A percentile compares a stretch with the other conserved stretches of the same genome.
Conservation (phyloP, 1,140 invertebrate genomes). For the Bombus fervidus region DNA sequence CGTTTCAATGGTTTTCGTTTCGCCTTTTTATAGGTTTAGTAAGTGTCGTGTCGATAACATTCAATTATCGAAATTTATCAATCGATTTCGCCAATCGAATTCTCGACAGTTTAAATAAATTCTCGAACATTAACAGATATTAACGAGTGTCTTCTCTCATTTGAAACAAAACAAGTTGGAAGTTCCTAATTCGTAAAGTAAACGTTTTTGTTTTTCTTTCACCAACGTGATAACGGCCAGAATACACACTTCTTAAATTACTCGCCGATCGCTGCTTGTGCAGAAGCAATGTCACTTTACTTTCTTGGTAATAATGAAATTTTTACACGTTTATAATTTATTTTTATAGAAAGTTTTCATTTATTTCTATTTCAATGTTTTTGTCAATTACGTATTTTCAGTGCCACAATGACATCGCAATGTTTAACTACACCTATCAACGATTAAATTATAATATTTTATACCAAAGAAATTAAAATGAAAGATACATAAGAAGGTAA, state of each 20-base stretch:
- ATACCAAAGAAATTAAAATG: not conserved
- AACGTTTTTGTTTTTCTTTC: not conserved
- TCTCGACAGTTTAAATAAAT: not conserved
- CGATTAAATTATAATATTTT: not conserved
- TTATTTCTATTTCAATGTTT: not conserved
- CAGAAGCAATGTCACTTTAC: not conserved
- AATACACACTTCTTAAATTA: not conserved
- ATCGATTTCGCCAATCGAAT: conserved; percentile 4
- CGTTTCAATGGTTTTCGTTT: not conserved
- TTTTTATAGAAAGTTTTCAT: not conserved
- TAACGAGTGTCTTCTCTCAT: not conserved
- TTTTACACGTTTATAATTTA: not conserved
- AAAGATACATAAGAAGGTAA: not conserved
- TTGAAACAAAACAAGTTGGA: not conserved
- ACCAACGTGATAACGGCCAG: not conserved
- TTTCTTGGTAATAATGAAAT: not conserved
- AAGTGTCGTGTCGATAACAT: not conserved
- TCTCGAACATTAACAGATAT: not conserved
- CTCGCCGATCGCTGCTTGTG: not conserved
- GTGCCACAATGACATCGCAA: too few relatives aligned
- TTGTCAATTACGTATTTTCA: too few relatives aligned
- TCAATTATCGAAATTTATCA: conserved; percentile 21
- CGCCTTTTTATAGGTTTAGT: not conserved
- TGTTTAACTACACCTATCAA: too few relatives aligned
- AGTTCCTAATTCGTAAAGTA: not conserved